Percentiles rank a stretch among this genome's conserved stretches.
phyloP scores from a whole-genome alignment of 2,888 invertebrate genomes.

The Phalera bucephala region DNA sequence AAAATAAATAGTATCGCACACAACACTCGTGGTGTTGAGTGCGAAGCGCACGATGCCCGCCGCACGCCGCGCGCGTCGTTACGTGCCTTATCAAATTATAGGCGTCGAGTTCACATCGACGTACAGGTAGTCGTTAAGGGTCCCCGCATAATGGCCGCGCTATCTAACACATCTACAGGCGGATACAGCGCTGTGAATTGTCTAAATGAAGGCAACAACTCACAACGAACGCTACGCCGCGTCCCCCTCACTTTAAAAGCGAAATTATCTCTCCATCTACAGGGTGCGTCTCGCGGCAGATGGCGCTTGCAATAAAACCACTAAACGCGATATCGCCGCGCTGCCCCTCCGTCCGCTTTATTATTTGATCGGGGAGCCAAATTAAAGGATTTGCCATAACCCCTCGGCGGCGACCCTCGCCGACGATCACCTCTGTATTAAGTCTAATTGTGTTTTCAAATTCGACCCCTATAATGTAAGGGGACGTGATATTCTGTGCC shows the following conservation, averaged over 20 bases:
- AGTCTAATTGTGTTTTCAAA: conserved; percentile 83
- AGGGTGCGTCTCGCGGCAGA: conserved; percentile 70
- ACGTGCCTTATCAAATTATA: conserved; percentile 64
- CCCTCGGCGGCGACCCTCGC: conserved; percentile 75
- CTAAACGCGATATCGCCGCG: conserved; percentile 80
- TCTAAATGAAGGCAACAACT: conserved; percentile 74
- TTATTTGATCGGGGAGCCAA: conserved; percentile 83
- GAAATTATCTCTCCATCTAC: conserved; percentile 80
- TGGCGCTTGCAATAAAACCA: conserved; percentile 83
- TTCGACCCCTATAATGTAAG: conserved; percentile 72
- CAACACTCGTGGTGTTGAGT: too few relatives aligned
- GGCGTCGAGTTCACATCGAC: conserved; percentile 55
- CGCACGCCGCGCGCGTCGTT: conserved; percentile 13
- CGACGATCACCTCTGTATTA: conserved; percentile 83
- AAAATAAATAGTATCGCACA: too few relatives aligned
- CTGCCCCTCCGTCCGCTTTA: conserved; percentile 75
- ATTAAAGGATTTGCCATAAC: conserved; percentile 82
- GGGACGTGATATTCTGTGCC: conserved; percentile 58
- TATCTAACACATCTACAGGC: conserved; percentile 66
- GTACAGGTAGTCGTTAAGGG: conserved; percentile 59
- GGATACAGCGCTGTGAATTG: conserved; percentile 66
- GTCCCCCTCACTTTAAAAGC: conserved; percentile 64
- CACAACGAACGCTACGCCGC: conserved; percentile 62
- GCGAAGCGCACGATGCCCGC: too few relatives aligned
- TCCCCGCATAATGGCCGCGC: conserved; percentile 57